These are phyloP conservation scores for Spodoptera litura DNA, from an alignment of 1,140 invertebrate species.

Conservation along the genomic window DNA sequence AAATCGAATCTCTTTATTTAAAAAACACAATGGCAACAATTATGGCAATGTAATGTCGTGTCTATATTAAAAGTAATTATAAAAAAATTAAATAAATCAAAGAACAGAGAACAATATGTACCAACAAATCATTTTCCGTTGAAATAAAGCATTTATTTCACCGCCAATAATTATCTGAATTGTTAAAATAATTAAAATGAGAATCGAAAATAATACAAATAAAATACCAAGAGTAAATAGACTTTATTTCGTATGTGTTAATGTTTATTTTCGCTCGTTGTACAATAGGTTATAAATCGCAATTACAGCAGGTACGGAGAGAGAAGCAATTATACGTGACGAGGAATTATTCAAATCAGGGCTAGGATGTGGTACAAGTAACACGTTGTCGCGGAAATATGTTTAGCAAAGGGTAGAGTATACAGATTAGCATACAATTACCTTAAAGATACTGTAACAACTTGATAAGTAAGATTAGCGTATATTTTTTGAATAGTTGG, in stretches of 20 bases:
- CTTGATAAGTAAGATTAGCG: no score
- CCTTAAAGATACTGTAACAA: no score
- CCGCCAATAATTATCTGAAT: neutral
- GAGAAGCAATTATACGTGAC: constrained; percentile 57
- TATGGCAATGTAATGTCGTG: neutral
- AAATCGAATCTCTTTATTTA: neutral
- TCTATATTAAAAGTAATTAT: neutral
- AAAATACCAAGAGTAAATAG: neutral
- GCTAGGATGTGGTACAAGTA: constrained; percentile 32
- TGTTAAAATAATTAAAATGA: constrained; percentile 26
- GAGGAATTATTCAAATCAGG: constrained; percentile 60
- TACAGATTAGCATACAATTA: no score
- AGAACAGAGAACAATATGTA: neutral
- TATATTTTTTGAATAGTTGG: no score
- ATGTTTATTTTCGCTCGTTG: constrained; percentile 21
- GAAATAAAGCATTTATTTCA: constrained; percentile 16
- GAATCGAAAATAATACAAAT: constrained; percentile 6
- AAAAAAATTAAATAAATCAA: neutral
- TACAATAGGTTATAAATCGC: constrained; percentile 58
- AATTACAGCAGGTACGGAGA: constrained; percentile 57
- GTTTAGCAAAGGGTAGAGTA: no score
- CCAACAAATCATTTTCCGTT: constrained; percentile 33
- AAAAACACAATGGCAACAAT: neutral
- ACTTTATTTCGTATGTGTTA: neutral
- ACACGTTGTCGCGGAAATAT: neutral